These are phyloP conservation scores for Spea hammondii DNA, from an alignment of 2,797 vertebrate species.

Conservation along the genomic window DNA sequence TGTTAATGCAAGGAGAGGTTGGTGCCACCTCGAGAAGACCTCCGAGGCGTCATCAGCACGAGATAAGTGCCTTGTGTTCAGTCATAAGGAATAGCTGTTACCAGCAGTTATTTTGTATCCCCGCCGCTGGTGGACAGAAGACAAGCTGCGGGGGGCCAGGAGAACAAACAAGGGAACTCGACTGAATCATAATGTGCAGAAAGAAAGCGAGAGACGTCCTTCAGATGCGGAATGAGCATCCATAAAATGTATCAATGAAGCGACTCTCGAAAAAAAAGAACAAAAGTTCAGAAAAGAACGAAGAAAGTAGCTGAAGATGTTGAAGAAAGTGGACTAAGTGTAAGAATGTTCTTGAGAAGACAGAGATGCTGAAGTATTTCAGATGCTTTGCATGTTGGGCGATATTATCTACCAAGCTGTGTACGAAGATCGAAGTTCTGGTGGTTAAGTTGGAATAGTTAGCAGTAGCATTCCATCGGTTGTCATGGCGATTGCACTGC, in stretches of 20 bases:
- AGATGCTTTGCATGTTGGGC: too few relatives aligned
- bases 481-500: too few relatives aligned
- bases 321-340: neutral
- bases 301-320: neutral
- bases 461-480: too few relatives aligned
- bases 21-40: neutral
- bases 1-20: neutral
- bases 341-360: neutral
- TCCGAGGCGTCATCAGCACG: neutral
- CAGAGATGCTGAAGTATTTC: neutral
- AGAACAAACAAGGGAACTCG: neutral
- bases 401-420: too few relatives aligned
- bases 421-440: too few relatives aligned
- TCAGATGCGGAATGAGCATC: neutral
- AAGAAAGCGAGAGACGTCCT: neutral
- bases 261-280: neutral
- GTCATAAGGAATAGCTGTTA: neutral
- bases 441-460: too few relatives aligned
- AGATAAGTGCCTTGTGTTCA: neutral
- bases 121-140: neutral
- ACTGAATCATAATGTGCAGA: slow-evolving; percentile 2
- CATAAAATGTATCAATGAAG: neutral
- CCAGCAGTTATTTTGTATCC: neutral
- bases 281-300: neutral
- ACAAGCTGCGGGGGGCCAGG: neutral